Base-by-base conservation (phyloP, 1,140 invertebrate species). In the Camponotus pennsylvanicus region DNA sequence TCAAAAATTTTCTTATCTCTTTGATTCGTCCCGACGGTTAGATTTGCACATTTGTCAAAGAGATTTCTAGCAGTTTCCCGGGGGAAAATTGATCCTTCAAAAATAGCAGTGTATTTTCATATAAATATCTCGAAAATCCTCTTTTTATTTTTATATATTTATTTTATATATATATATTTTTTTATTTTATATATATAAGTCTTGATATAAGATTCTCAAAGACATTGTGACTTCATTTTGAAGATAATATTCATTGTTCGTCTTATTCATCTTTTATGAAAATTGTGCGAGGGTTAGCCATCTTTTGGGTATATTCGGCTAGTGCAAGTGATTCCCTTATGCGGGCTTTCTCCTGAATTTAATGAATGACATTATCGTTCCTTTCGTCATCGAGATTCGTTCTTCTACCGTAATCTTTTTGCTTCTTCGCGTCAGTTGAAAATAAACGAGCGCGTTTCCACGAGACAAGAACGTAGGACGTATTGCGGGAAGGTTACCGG, bases 281-380 rank as follows among this genome's bases (percentile, higher is more conserved):
- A 49, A 49, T 73, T 15, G n/a, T 15, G 8, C 52, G 40, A 61
- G 34, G 37, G 27, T 61, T 42, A n/a, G 66, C 3, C 9, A 40
- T n/a, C n/a, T 34, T 27, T 32, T 61, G 13, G 52, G 63, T 75
- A 73, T 45, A 75, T 75, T 73, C 42, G 69, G 73, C 73, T 73
- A 45, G 11, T 13, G 18, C 9, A 83, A 75, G 32, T 61, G 55
- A 75, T 83, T 83, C 78, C 49, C 64, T 80, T 80, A 80, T 70
- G 21, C 37, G 21, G 21, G 78, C 45, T 79, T 79, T 71, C 18
- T 37, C 11, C 13, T 40, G 42, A 75, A 83, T 83, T 83, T 83
- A 75, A 75, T 83, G 79, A 83, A 73, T 57, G 21, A 32, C 55
- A 63, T 83, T 80, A 80, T 80, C 78, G 78, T 37, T 9, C 78